Conservation (phyloP, 2,888 invertebrate species). For the Achlya flavicornis region DNA sequence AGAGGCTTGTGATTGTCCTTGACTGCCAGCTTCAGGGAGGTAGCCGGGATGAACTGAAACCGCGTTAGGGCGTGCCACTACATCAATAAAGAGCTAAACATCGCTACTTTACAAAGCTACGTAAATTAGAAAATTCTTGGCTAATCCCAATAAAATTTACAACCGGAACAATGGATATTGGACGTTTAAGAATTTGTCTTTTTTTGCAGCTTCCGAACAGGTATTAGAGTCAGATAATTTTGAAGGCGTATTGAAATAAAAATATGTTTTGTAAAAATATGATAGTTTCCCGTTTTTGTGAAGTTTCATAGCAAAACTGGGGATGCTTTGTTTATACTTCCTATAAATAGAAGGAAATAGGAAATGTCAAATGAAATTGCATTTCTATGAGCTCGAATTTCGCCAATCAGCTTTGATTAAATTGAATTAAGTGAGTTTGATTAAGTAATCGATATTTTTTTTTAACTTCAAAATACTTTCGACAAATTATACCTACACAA, state of each 20-base stretch:
- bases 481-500: neutral
- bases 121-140: conserved; percentile 16
- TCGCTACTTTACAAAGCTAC: conserved; percentile 19
- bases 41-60: conserved; percentile 71
- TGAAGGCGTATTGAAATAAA: neutral
- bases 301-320: neutral
- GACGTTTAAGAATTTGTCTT: neutral
- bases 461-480: too few species aligned
- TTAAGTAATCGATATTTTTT: too few species aligned
- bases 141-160: conserved; percentile 17
- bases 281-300: neutral
- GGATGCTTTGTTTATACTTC: neutral
- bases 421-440: neutral
- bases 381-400: neutral
- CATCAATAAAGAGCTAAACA: conserved; percentile 44
- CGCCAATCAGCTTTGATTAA: neutral
- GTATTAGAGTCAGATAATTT: too few species aligned
- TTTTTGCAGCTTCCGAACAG: too few species aligned
- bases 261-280: too few species aligned
- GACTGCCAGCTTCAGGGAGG: conserved; percentile 70
- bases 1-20: conserved; percentile 94
- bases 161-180: neutral
- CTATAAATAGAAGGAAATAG: neutral
- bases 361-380: neutral
- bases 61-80: conserved; percentile 55